A percentile compares a stretch with the other conserved stretches of the same genome.
phyloP scores from a whole-genome alignment of 2,113 vertebrate species.

The Xerus inauris region DNA sequence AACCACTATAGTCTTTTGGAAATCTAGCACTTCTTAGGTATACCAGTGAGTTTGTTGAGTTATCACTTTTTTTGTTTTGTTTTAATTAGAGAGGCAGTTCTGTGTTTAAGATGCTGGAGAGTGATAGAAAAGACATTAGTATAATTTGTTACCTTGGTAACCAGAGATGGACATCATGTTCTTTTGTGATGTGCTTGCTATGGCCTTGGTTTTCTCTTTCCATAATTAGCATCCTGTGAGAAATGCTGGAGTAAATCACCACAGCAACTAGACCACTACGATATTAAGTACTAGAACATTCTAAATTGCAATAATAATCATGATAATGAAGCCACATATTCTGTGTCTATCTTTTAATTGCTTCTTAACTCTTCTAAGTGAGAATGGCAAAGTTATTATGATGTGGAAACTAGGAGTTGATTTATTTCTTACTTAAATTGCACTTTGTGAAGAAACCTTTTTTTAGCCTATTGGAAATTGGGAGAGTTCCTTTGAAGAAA shows the following conservation, averaged over 20 bases:
- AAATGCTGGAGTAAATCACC: slow-evolving; percentile 55
- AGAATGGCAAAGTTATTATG: slow-evolving; percentile 43
- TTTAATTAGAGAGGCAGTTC: slow-evolving; percentile 8
- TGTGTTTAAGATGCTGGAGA: slow-evolving; percentile 30
- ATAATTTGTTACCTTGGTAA: slow-evolving; percentile 46
- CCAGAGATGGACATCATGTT: not conserved
- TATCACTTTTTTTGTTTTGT: not conserved
- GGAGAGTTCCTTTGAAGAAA: slow-evolving; percentile 26
- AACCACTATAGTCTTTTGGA: not conserved
- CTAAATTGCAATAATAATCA: slow-evolving; percentile 68
- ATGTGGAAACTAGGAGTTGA: slow-evolving; percentile 37
- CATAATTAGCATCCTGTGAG: slow-evolving; percentile 65
- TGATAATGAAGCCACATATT: slow-evolving; percentile 64
- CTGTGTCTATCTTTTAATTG: slow-evolving; percentile 71
- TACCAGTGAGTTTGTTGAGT: not conserved
- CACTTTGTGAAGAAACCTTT: slow-evolving; percentile 5
- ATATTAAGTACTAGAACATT: slow-evolving; percentile 62
- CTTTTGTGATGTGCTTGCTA: not conserved
- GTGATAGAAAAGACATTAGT: not conserved
- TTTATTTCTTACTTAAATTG: slow-evolving; percentile 58
- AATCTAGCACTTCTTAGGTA: not conserved
- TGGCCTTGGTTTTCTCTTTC: slow-evolving; percentile 25
- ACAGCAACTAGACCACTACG: slow-evolving; percentile 35
- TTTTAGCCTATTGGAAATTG: slow-evolving; percentile 21
- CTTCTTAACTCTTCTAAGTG: slow-evolving; percentile 64